Evolutionary conservation across 2,797 vertebrate species (phyloP), one percentile per base, ranked within the genome.

Genomic region (Tokudaia tokunoshimensis): DNA sequence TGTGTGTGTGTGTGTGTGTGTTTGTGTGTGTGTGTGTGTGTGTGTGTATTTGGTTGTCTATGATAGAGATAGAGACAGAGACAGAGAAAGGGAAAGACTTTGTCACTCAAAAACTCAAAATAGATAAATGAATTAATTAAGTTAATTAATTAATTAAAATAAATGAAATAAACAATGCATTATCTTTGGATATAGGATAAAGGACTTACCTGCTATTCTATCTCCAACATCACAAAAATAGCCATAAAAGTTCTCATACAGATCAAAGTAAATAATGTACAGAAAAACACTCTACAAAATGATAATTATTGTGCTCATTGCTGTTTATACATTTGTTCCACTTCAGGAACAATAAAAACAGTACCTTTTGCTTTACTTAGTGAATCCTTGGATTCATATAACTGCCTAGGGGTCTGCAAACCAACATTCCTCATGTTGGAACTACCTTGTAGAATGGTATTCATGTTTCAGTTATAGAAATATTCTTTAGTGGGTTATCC

Each of bases 211-310:
- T 13, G 34, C 10, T 34, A 19, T 50, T 67, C 41, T 41, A 20
- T n/a, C 31, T 12, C 17, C 19, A 85, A 31, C 41, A 67, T 50
- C 47, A 86, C 47, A 86, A 52, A 41, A 59, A 52, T 20, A 67
- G 4, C 37, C 72, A 82, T 85, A 74, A 92, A 50, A 17, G 14
- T 93, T 82, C 13, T 94, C 57, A 76, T 89, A 44, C 31, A 67
- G 31, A 83, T 89, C 6, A 93, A 91, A 95, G 79, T 74, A 95
- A 84, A 92, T 84, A 91, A 83, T 74, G 24, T 7, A 50, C 29
- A 72, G 47, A 22, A 82, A 97, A 92, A 24, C 14, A 81, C 10
- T 91, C 44, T 74, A 37, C 87, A 78, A 81, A 57, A 31, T 72
- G 2, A 26, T 92, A 96, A 89, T 61, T 83, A 15, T 34, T 83